phyloP scores from a whole-genome alignment of 2,888 invertebrate species.

The Uloborus plumipes region DNA sequence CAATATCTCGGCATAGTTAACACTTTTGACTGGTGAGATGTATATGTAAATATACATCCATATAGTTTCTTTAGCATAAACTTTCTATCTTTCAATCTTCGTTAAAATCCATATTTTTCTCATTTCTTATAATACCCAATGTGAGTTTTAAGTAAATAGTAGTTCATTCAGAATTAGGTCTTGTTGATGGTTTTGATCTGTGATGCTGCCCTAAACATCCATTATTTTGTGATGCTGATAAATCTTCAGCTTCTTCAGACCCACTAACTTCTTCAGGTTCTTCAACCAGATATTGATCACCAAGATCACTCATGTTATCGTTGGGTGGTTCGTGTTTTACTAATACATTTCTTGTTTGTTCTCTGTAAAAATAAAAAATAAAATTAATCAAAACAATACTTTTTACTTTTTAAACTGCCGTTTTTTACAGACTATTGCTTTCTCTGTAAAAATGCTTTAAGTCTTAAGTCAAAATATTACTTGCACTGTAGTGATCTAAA shows the following conservation, averaged over 20 bases:
- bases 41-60: not conserved
- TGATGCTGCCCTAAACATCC: conserved; percentile 39
- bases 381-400: not conserved
- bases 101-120: too few relatives aligned
- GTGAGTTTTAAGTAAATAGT: not conserved
- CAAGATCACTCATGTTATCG: conserved; percentile 41
- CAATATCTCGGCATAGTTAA: too few relatives aligned
- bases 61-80: not conserved
- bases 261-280: conserved; percentile 56
- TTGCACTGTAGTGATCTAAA: too few relatives aligned
- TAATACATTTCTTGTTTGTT: conserved; percentile 49
- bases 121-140: too few relatives aligned
- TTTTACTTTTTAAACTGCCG: too few relatives aligned
- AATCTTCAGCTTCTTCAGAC: conserved; percentile 57
- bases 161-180: conserved; percentile 55
- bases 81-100: too few relatives aligned
- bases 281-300: conserved; percentile 49
- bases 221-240: conserved; percentile 51
- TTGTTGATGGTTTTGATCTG: conserved; percentile 42
- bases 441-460: too few relatives aligned
- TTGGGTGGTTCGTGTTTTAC: conserved; percentile 51
- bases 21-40: not conserved
- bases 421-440: too few relatives aligned
- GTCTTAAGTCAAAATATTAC: too few relatives aligned
- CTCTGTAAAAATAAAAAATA: conserved; percentile 33